Conservation (phyloP, 1,140 invertebrate species). For the Augochlora pura region DNA sequence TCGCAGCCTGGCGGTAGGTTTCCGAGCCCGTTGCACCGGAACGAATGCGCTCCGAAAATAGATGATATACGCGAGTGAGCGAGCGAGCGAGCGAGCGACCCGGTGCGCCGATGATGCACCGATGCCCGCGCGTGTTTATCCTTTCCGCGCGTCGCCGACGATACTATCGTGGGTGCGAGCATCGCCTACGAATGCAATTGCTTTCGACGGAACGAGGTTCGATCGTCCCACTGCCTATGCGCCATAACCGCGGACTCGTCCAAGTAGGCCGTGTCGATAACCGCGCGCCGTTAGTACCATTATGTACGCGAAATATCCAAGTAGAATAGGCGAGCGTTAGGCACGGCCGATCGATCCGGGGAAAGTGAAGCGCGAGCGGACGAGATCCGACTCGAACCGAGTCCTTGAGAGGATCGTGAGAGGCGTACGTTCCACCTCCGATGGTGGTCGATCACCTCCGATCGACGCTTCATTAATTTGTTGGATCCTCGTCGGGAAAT, state of each 20-base stretch:
- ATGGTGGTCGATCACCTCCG: not conserved
- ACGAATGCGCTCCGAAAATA: slow-evolving; percentile 63
- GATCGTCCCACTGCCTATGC: not conserved
- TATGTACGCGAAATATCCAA: not conserved
- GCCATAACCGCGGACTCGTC: not conserved
- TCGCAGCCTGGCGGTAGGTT: slow-evolving; percentile 32
- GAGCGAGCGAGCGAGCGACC: slow-evolving; percentile 32
- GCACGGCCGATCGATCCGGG: not conserved
- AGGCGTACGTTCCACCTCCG: not conserved
- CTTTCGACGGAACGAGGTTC: not conserved
- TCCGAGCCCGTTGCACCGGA: slow-evolving; percentile 45
- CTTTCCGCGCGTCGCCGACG: slow-evolving; percentile 36
- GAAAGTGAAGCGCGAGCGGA: not conserved
- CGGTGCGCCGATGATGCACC: not conserved
- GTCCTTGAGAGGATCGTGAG: not conserved
- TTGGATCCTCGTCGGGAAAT: not conserved
- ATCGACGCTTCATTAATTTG: slow-evolving; percentile 21
- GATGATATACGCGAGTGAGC: too few species aligned
- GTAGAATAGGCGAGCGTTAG: too few species aligned
- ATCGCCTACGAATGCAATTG: not conserved
- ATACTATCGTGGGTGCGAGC: too few species aligned
- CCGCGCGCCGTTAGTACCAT: not conserved
- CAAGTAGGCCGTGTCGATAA: slow-evolving; percentile 8
- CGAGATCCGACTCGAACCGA: not conserved
- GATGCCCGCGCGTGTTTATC: slow-evolving; percentile 59